Evolutionary conservation across 2,888 invertebrate species (phyloP), one percentile per base, ranked within the genome.

Genomic region (Andrena camellia): DNA sequence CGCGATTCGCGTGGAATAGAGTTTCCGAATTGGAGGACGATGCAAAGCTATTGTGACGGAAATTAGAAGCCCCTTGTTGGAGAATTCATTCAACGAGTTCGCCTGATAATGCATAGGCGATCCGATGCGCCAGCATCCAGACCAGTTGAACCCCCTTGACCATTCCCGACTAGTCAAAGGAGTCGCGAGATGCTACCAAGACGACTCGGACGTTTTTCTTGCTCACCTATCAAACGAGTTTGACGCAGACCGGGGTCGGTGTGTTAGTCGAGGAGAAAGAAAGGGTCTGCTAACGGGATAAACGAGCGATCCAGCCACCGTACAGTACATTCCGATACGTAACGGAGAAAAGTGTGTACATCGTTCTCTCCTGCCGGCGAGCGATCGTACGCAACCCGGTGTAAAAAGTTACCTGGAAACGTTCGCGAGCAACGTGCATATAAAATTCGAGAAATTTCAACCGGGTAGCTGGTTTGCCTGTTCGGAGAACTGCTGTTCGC

Each of bases 151-250:
- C 84, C 79, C 71, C 81, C 75, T 71, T 88, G 81, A 86, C 84
- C 80, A 85, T 87, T 84, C 84, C 76, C 84, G 86, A 89, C 80
- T 83, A 78, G 87, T 86, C 78, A 76, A 77, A 87, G 88, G 90
- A 83, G 70, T 73, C 81, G 82, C 70, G 83, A 84, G 86, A 86
- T 70, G 68, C 63, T 86, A 85, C 81, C 84, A 63, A 72, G 86
- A 85, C 88, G 86, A 90, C 87, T 87, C 89, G 90, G 88, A 87
- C 88, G 84, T 90, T 92, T 91, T 92, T 92, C 87, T 83, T 70
- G 75, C 52, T 63, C 70, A 74, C 87, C 85, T 80, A 83, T 85
- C 90, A 83, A 88, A 90, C 90, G 84, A 88, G 90, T 91, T 88
- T 78, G 73, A 83, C 78, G 78, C 76, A 77, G 68, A 77, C 67